Conservation (phyloP, 2,888 invertebrate species). For the Nomada ferruginata region DNA sequence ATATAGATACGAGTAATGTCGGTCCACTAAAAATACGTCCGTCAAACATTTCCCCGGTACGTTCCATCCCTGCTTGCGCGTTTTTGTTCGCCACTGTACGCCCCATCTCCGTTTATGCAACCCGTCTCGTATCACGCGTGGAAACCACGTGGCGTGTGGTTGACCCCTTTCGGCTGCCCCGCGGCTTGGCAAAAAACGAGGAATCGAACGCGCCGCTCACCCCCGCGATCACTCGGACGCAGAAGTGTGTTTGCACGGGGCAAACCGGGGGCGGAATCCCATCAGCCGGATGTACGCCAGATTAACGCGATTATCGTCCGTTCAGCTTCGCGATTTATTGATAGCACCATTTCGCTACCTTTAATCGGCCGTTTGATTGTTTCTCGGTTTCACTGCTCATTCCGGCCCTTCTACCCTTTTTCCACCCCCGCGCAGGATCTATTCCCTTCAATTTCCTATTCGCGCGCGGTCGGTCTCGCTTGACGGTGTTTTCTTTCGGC, state of each 20-base stretch:
- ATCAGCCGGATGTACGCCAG: conserved; percentile 66
- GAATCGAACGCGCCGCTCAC: conserved; percentile 57
- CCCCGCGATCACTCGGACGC: conserved; percentile 43
- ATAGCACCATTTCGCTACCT: conserved; percentile 48
- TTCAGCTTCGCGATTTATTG: conserved; percentile 63
- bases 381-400: conserved; percentile 48
- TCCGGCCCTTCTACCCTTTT: conserved; percentile 1
- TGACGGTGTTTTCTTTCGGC: background rate
- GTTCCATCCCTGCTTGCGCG: background rate
- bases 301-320: conserved; percentile 71
- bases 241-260: conserved; percentile 65
- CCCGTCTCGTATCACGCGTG: conserved; percentile 63
- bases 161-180: conserved; percentile 64
- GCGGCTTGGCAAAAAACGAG: conserved; percentile 40
- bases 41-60: too few relatives aligned
- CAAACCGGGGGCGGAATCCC: conserved; percentile 69
- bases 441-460: background rate
- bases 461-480: too few relatives aligned
- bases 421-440: background rate
- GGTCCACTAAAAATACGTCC: too few relatives aligned
- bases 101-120: conserved; percentile 22
- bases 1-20: too few relatives aligned
- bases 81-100: conserved; percentile 3
- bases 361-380: conserved; percentile 57
- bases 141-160: conserved; percentile 67